Conservation (phyloP, 2,113 vertebrate species). For the Callionymus lyra region DNA sequence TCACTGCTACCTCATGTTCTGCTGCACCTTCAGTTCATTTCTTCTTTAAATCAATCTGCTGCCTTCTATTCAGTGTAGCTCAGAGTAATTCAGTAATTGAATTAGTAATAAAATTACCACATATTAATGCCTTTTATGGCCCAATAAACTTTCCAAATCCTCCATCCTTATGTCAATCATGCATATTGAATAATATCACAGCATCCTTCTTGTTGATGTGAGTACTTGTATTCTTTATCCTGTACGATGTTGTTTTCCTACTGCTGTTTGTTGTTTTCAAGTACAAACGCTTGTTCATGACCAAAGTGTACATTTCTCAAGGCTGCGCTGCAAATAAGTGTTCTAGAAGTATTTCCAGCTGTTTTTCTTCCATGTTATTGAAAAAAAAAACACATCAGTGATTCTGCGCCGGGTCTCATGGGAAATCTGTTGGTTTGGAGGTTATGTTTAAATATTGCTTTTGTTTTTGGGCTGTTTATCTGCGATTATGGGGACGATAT, state of each 20-base stretch:
- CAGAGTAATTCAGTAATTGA: too few species aligned
- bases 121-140: too few species aligned
- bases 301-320: slow-evolving; percentile 19
- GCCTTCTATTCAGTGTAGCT: too few species aligned
- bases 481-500: slow-evolving; percentile 9
- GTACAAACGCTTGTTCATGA: background rate
- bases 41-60: too few species aligned
- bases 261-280: too few species aligned
- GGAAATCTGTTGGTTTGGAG: background rate
- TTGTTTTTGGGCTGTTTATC: slow-evolving; percentile 24
- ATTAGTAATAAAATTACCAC: too few species aligned
- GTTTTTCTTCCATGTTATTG: background rate
- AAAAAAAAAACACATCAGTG: background rate
- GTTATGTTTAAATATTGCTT: slow-evolving; percentile 6
- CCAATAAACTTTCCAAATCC: background rate
- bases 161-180: slow-evolving; percentile 7
- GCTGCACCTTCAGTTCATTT: too few species aligned
- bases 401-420: slow-evolving; percentile 1
- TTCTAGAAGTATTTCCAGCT: slow-evolving; percentile 11
- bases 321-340: slow-evolving; percentile 4
- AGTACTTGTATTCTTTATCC: too few species aligned
- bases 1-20: too few species aligned
- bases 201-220: slow-evolving; percentile 1
- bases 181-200: slow-evolving; percentile 9
- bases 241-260: too few species aligned